Evolutionary conservation across 2,113 vertebrate species (phyloP).

Genomic region (Pedetes capensis): DNA sequence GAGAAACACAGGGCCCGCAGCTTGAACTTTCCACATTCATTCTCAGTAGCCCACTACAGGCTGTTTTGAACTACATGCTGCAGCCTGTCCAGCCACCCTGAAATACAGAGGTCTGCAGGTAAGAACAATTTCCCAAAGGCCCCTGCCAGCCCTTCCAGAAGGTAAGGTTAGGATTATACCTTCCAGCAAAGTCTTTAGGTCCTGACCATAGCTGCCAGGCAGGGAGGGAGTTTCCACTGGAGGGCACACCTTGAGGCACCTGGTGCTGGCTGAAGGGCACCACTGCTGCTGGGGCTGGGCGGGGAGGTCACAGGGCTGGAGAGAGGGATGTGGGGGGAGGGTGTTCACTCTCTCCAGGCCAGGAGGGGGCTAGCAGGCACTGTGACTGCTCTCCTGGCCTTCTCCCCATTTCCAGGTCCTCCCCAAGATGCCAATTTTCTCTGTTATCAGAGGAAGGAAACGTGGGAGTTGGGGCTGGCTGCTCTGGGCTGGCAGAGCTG

Average conservation of each 20-base stretch:
- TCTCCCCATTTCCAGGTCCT: slow-evolving; percentile 67
- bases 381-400: background rate
- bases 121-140: slow-evolving; percentile 79
- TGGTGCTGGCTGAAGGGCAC: slow-evolving; percentile 83
- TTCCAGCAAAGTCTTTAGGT: slow-evolving; percentile 82
- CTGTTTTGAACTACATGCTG: background rate
- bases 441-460: slow-evolving; percentile 80
- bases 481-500: slow-evolving; percentile 90
- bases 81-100: slow-evolving; percentile 86
- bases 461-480: slow-evolving; percentile 79
- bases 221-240: slow-evolving; percentile 85
- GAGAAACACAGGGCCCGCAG: background rate
- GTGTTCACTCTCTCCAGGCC: slow-evolving; percentile 77
- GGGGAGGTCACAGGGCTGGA: slow-evolving; percentile 86
- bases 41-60: background rate
- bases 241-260: slow-evolving; percentile 81
- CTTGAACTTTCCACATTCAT: background rate
- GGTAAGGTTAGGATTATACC: slow-evolving; percentile 86
- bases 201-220: slow-evolving; percentile 88
- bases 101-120: slow-evolving; percentile 87
- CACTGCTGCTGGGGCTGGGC: slow-evolving; percentile 87
- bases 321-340: no score
- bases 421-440: slow-evolving; percentile 83
- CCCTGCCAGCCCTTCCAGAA: slow-evolving; percentile 84
- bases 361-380: background rate